Conservation (phyloP, 2,113 vertebrate genomes). For the Catharus bicknelli region DNA sequence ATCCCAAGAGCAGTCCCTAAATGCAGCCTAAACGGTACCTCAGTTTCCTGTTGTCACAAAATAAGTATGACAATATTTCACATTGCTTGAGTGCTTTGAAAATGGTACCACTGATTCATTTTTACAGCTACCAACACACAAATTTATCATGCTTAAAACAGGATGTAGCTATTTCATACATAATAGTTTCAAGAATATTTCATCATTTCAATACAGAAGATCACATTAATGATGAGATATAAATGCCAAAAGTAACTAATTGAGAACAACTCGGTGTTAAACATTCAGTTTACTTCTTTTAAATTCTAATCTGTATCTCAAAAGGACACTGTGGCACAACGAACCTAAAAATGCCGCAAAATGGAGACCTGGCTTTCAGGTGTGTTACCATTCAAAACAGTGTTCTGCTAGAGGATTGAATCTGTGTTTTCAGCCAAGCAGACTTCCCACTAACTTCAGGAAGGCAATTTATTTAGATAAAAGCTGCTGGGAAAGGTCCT, state of each 20-base stretch:
- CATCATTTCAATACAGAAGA: neutral
- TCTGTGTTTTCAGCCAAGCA: neutral
- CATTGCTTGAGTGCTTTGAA: neutral
- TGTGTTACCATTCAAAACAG: neutral
- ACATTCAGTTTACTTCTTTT: neutral
- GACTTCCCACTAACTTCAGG: conserved; percentile 12
- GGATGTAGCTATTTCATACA: neutral
- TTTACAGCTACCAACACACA: neutral
- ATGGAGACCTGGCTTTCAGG: neutral
- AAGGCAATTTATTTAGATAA: neutral
- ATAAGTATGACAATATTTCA: neutral
- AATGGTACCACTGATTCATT: neutral
- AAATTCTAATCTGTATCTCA: neutral
- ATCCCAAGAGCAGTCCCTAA: neutral
- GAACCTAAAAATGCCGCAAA: neutral
- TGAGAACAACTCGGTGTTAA: neutral
- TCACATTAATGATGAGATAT: neutral
- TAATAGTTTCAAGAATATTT: neutral
- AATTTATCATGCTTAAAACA: neutral
- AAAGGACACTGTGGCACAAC: neutral
- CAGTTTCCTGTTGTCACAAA: neutral
- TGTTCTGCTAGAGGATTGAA: neutral
- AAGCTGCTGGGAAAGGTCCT: neutral
- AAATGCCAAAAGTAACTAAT: neutral
- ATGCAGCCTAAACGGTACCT: neutral